A percentile compares a stretch with the other conserved stretches of the same genome.
Conservation (phyloP, 2,888 invertebrate species). For the Yponomeuta malinellus region DNA sequence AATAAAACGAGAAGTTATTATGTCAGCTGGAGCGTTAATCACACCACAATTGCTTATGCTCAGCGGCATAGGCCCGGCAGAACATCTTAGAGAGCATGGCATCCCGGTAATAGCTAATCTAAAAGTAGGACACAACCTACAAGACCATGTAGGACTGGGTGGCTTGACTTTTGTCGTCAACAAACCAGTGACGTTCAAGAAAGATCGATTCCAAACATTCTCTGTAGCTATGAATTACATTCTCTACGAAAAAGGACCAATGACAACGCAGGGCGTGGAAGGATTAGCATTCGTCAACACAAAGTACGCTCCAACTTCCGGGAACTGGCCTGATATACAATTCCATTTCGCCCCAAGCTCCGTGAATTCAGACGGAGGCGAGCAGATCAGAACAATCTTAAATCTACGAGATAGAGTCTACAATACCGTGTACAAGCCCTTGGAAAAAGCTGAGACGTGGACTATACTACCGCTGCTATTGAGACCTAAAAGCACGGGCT, state of each 20-base stretch:
- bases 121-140: slow-evolving; percentile 88
- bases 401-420: slow-evolving; percentile 87
- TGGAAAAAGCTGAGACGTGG: slow-evolving; percentile 88
- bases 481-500: slow-evolving; percentile 91
- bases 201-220: slow-evolving; percentile 84
- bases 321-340: slow-evolving; percentile 89
- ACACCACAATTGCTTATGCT: slow-evolving; percentile 94
- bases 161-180: slow-evolving; percentile 89
- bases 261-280: slow-evolving; percentile 90
- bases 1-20: slow-evolving; percentile 87
- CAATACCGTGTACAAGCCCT: slow-evolving; percentile 89
- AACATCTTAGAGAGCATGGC: slow-evolving; percentile 81
- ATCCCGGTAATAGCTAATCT: slow-evolving; percentile 85
- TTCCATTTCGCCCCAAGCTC: slow-evolving; percentile 92
- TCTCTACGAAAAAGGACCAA: slow-evolving; percentile 85
- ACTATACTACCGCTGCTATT: slow-evolving; percentile 87
- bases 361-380: slow-evolving; percentile 87
- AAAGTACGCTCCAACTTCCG: slow-evolving; percentile 85
- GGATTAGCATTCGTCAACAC: slow-evolving; percentile 92
- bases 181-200: slow-evolving; percentile 86
- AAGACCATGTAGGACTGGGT: slow-evolving; percentile 92
- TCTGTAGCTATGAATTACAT: slow-evolving; percentile 88
- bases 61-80: slow-evolving; percentile 89
- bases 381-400: slow-evolving; percentile 84
- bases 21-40: slow-evolving; percentile 91